These are phyloP conservation scores for Pocillopora damicornis DNA, from an alignment of 64 coral and sea anemone genomes.

Conservation along the genomic window DNA sequence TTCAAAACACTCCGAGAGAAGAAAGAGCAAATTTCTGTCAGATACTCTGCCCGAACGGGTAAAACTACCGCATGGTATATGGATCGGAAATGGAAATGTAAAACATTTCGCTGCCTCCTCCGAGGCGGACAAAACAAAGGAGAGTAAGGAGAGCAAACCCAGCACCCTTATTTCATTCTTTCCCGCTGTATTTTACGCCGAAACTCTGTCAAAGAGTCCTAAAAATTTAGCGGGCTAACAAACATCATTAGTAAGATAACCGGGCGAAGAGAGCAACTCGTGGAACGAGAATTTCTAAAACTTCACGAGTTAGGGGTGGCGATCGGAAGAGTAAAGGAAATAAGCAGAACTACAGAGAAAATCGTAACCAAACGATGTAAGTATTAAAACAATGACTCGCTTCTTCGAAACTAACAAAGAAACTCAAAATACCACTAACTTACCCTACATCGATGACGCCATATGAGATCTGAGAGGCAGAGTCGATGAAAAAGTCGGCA, in stretches of 20 bases:
- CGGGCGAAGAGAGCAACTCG: not conserved
- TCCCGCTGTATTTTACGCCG: not conserved
- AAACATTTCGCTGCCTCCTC: not conserved
- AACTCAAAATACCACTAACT: constrained; percentile 55
- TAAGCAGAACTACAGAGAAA: not conserved
- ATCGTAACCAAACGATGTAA: not conserved
- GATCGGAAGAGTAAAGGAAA: not conserved
- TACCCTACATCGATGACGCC: constrained; percentile 99
- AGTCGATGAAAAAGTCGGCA: constrained; percentile 97
- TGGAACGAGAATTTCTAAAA: not conserved
- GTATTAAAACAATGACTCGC: not conserved
- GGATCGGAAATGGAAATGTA: constrained; percentile 23
- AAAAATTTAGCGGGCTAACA: not conserved
- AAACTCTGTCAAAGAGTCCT: not conserved
- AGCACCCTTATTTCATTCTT: not conserved
- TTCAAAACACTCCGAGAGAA: not conserved
- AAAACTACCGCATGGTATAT: constrained; percentile 27
- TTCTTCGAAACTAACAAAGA: constrained; percentile 13
- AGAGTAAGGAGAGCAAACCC: not conserved
- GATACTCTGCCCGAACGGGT: constrained; percentile 41
- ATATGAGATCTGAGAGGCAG: constrained; percentile 99
- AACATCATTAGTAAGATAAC: not conserved
- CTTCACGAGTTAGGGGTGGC: not conserved
- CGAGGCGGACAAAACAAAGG: not conserved
- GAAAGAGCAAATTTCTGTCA: constrained; percentile 8